Conservation (phyloP, 2,797 vertebrate genomes). For the Lithobates sylvaticus region DNA sequence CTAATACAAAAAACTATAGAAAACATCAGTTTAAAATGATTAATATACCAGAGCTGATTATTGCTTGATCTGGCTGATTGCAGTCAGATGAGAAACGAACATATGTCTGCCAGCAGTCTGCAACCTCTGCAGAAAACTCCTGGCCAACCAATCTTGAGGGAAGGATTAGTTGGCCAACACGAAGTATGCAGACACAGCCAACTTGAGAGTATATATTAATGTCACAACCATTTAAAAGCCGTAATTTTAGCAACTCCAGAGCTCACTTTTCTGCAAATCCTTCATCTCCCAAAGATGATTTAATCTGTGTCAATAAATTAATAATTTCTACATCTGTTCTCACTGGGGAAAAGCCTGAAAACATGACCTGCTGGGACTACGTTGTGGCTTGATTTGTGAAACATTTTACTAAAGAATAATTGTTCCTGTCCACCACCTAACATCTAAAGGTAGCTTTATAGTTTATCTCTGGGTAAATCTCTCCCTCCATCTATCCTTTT, state of each 20-base stretch:
- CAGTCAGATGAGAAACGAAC: neutral
- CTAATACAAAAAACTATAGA: too few species aligned
- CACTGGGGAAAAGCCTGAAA: neutral
- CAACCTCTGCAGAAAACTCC: neutral
- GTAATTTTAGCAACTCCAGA: neutral
- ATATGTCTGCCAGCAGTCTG: neutral
- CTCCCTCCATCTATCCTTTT: too few species aligned
- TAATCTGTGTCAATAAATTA: neutral
- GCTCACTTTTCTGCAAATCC: neutral
- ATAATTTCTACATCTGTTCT: neutral
- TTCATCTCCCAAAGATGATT: neutral
- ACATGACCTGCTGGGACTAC: neutral
- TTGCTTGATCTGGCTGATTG: neutral
- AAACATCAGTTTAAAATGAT: neutral
- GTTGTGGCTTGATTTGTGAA: neutral
- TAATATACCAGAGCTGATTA: neutral
- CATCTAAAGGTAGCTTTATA: too few species aligned
- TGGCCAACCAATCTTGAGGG: neutral
- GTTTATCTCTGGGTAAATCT: too few species aligned
- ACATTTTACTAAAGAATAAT: neutral
- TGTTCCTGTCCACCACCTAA: neutral
- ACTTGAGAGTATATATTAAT: neutral
- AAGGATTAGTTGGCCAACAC: neutral
- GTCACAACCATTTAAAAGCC: neutral
- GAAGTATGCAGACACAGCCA: neutral